phyloP scores from a whole-genome alignment of 2,797 vertebrate genomes.

The Gallinago solitaria region DNA sequence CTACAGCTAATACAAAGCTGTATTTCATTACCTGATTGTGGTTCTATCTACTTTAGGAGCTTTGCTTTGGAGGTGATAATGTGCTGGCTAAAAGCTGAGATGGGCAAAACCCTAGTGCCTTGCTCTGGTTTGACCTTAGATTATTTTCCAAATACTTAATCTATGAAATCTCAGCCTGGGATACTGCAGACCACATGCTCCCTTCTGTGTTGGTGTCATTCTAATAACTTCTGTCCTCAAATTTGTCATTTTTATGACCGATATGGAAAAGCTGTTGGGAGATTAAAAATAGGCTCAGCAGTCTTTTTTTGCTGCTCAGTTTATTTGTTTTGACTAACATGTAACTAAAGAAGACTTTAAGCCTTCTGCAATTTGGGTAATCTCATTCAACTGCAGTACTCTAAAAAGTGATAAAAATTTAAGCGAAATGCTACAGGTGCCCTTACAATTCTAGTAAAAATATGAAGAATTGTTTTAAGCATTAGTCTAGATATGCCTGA shows the following conservation, averaged over 20 bases:
- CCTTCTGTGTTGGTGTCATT: background rate
- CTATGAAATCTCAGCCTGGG: background rate
- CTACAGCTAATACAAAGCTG: background rate
- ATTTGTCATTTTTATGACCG: background rate
- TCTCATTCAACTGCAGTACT: background rate
- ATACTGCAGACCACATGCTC: background rate
- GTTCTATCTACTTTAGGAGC: background rate
- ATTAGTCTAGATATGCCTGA: background rate
- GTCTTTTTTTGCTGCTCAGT: background rate
- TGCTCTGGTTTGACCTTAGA: background rate
- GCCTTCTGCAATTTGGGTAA: background rate
- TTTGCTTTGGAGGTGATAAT: no score
- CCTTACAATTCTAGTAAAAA: background rate
- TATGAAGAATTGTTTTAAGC: background rate
- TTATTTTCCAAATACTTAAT: background rate
- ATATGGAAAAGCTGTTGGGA: background rate
- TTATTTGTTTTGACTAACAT: background rate
- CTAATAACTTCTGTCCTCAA: background rate
- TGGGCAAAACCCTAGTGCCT: background rate
- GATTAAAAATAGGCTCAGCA: background rate
- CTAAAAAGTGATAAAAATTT: background rate
- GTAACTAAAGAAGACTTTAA: background rate
- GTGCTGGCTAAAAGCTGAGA: background rate
- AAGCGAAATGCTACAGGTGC: background rate
- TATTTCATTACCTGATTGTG: background rate